A percentile compares a stretch with the other conserved stretches of the same genome.
These are phyloP conservation scores for Callaeas wilsoni DNA, from an alignment of 2,113 vertebrate genomes.

Conservation along the genomic window DNA sequence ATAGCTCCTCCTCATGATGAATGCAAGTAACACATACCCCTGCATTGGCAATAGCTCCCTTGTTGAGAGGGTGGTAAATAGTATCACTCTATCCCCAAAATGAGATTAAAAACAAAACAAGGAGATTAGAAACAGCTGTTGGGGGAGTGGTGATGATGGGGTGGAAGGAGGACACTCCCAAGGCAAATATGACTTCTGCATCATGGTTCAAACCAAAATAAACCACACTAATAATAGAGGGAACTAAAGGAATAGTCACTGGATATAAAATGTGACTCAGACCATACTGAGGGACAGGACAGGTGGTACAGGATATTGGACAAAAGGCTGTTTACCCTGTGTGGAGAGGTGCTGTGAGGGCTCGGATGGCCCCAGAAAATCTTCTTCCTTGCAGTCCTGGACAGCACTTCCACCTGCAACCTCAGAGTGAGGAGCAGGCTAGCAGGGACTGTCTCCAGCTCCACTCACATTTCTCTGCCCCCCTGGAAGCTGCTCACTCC, in stretches of 20 bases:
- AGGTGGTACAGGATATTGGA: background rate
- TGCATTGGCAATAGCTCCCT: background rate
- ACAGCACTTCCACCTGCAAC: background rate
- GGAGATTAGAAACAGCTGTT: conserved; percentile 34
- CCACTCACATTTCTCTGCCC: background rate
- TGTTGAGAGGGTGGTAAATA: background rate
- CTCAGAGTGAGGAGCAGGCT: fast-evolving
- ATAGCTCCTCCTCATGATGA: background rate
- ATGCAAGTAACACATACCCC: background rate
- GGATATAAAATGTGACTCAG: conserved; percentile 1
- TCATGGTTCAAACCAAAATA: conserved; percentile 41
- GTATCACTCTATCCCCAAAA: background rate
- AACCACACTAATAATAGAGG: conserved; percentile 40
- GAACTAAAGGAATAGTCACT: background rate
- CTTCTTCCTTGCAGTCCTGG: background rate
- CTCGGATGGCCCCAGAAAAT: background rate
- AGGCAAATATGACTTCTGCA: conserved; percentile 39
- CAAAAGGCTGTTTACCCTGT: background rate
- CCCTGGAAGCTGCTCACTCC: background rate
- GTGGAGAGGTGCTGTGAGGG: background rate
- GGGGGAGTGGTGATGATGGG: background rate
- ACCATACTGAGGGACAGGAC: background rate
- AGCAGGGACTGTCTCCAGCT: background rate
- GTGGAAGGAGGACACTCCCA: conserved; percentile 33
- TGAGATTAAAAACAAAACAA: conserved; percentile 39